These are phyloP conservation scores for Octonoba sinensis DNA, from an alignment of 2,888 invertebrate species.

Conservation along the genomic window DNA sequence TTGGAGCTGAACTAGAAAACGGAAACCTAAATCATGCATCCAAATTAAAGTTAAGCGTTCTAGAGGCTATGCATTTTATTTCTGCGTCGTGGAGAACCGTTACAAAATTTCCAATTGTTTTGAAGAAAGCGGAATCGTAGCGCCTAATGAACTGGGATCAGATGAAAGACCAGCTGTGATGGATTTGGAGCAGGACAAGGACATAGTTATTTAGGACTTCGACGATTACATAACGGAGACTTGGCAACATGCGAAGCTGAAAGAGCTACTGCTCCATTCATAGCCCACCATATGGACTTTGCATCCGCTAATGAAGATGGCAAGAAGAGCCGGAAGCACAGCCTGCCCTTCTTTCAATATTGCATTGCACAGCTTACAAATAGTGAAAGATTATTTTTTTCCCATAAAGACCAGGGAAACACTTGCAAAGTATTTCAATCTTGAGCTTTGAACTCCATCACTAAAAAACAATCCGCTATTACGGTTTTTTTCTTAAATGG, in stretches of 20 bases:
- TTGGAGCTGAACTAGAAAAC: constrained; percentile 17
- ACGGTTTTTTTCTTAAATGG: constrained; percentile 10
- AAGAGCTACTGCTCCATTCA: constrained; percentile 17
- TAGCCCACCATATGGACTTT: too few relatives aligned
- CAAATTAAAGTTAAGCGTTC: constrained; percentile 24
- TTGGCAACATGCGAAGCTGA: too few relatives aligned
- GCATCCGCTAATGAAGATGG: constrained; percentile 2
- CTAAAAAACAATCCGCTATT: constrained; percentile 66
- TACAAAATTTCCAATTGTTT: too few relatives aligned
- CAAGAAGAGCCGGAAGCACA: constrained; percentile 1
- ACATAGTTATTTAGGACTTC: constrained; percentile 17
- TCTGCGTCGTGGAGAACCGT: too few relatives aligned
- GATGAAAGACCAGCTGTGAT: constrained; percentile 3
- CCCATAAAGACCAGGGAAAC: not conserved
- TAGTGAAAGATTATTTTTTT: constrained; percentile 10
- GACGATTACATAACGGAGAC: constrained; percentile 9
- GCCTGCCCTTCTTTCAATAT: constrained; percentile 7
- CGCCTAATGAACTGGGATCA: too few relatives aligned
- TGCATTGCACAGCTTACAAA: constrained; percentile 11
- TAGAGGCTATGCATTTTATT: too few relatives aligned
- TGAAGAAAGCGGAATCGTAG: too few relatives aligned
- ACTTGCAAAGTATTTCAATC: constrained; percentile 9
- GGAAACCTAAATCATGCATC: constrained; percentile 20
- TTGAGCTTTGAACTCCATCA: not conserved
- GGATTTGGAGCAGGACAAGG: constrained; percentile 2